A percentile compares a stretch with the other conserved stretches of the same genome.
phyloP scores from a whole-genome alignment of 2,113 vertebrate genomes.

The Acanthochromis polyacanthus region DNA sequence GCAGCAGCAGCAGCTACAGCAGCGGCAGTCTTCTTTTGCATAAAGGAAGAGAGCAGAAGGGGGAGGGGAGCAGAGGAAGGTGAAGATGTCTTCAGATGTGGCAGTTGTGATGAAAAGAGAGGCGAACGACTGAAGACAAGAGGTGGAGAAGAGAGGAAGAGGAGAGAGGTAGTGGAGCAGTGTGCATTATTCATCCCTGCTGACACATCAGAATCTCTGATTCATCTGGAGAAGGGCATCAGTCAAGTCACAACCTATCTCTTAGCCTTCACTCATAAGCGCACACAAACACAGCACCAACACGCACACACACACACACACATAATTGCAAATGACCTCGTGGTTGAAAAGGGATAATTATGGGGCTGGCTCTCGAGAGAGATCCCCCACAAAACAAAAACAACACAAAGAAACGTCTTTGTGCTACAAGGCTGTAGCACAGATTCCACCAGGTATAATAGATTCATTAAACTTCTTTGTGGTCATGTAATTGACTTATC shows the following conservation, averaged over 20 bases:
- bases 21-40: constrained; percentile 52
- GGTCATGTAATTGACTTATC: background rate
- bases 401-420: constrained; percentile 15
- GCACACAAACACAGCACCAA: constrained; percentile 32
- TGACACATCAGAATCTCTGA: constrained; percentile 83
- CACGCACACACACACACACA: constrained; percentile 30
- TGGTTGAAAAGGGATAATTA: constrained; percentile 38
- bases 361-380: constrained; percentile 25
- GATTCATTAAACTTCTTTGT: background rate
- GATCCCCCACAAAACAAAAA: constrained; percentile 5
- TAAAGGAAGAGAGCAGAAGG: constrained; percentile 1
- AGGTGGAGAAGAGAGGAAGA: constrained; percentile 65
- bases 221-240: constrained; percentile 83
- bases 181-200: constrained; percentile 84
- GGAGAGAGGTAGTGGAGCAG: constrained; percentile 56
- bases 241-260: constrained; percentile 78
- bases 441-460: constrained; percentile 1
- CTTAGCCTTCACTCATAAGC: constrained; percentile 68
- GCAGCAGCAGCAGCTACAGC: no score
- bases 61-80: constrained; percentile 27
- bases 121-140: constrained; percentile 75
- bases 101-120: constrained; percentile 77
- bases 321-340: constrained; percentile 34
- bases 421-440: background rate
- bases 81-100: constrained; percentile 75